Evolutionary conservation across 2,888 invertebrate genomes (phyloP).

Genomic region (Meliscaeva auricollis): DNA sequence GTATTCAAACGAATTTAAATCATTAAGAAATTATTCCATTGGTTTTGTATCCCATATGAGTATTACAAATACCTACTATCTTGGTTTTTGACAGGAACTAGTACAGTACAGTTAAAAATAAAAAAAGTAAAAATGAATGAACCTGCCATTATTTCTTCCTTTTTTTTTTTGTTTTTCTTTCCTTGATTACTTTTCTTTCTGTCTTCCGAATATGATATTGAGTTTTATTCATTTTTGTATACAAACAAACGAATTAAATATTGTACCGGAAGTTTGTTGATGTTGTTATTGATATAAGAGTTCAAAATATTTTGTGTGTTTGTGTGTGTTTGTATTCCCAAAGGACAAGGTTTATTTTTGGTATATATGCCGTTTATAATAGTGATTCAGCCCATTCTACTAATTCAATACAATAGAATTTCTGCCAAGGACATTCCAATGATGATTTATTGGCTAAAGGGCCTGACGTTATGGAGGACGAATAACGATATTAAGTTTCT

Average conservation of each 20-base stretch:
- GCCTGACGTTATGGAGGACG: neutral
- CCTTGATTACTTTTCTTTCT: neutral
- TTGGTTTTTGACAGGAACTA: too few relatives aligned
- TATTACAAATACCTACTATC: too few relatives aligned
- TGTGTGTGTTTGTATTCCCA: neutral
- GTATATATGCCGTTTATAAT: neutral
- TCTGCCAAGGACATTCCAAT: conserved; percentile 25
- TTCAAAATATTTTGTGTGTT: neutral
- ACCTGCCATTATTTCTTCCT: too few relatives aligned
- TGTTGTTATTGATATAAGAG: conserved; percentile 31
- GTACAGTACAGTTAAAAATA: too few relatives aligned
- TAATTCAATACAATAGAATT: conserved; percentile 28
- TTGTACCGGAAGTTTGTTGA: conserved; percentile 42
- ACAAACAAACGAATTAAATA: conserved; percentile 36
- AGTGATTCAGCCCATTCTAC: neutral
- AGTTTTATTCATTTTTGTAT: conserved; percentile 47
- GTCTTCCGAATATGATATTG: conserved; percentile 2
- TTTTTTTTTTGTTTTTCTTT: too few relatives aligned
- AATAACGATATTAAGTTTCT: conserved; percentile 26
- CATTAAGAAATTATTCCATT: too few relatives aligned
- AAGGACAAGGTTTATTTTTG: neutral
- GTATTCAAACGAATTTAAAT: too few relatives aligned
- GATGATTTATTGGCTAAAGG: conserved; percentile 5
- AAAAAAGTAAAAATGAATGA: too few relatives aligned
- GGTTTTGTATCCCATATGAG: too few relatives aligned